Conservation (phyloP, 2,888 invertebrate genomes). For the Cotesia congregata region DNA sequence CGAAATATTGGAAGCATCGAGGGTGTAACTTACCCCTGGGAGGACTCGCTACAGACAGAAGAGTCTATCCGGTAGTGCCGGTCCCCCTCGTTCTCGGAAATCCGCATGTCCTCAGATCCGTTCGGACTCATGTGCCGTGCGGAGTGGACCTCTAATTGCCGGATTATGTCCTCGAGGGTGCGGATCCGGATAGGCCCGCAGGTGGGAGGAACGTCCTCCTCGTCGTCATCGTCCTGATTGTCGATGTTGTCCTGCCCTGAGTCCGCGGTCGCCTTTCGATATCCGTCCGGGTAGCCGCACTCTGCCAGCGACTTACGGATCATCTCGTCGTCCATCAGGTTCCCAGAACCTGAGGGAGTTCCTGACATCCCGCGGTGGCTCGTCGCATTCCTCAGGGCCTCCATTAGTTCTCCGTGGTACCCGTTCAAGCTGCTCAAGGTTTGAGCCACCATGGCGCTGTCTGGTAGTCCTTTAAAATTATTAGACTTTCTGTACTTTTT, state of each 20-base stretch:
- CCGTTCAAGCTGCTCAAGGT: constrained; percentile 91
- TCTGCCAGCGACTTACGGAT: constrained; percentile 79
- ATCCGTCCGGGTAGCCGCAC: constrained; percentile 74
- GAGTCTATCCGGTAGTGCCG: constrained; percentile 89
- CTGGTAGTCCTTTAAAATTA: constrained; percentile 66
- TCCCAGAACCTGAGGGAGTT: constrained; percentile 77
- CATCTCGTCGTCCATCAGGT: constrained; percentile 79
- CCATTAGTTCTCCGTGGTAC: constrained; percentile 92
- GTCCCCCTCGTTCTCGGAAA: constrained; percentile 92
- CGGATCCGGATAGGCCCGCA: constrained; percentile 90
- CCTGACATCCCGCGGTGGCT: constrained; percentile 77
- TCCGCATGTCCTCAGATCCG: constrained; percentile 90
- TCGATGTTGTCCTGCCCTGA: constrained; percentile 70
- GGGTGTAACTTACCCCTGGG: constrained; percentile 75
- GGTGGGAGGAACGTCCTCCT: constrained; percentile 83
- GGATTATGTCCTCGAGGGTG: constrained; percentile 90
- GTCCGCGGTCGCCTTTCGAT: constrained; percentile 76
- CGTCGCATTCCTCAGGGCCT: constrained; percentile 89
- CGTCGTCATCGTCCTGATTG: constrained; percentile 75
- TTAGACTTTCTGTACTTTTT: neutral
- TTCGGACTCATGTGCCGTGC: constrained; percentile 90
- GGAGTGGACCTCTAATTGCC: constrained; percentile 90
- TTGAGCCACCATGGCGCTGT: constrained; percentile 80
- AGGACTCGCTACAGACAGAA: constrained; percentile 80
- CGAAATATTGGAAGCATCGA: constrained; percentile 25